Evolutionary conservation across 2,113 vertebrate species (phyloP).

Genomic region (Cyrtonyx montezumae): DNA sequence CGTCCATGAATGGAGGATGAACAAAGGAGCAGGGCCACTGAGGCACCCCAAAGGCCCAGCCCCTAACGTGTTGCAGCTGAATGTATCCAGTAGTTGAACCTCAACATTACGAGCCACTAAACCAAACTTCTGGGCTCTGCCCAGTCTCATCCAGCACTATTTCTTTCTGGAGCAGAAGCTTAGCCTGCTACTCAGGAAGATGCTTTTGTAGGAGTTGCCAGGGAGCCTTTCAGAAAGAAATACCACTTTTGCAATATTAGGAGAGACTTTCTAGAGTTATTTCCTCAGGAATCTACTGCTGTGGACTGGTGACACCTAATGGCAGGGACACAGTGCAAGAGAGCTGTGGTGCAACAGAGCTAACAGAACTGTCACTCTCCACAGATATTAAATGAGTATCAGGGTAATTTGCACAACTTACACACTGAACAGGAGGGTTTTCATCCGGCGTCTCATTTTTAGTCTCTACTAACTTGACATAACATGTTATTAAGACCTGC

Average conservation of each 20-base stretch:
- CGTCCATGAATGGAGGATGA: fast-evolving
- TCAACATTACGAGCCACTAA: background rate
- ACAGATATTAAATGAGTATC: background rate
- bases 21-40: fast-evolving
- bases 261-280: background rate
- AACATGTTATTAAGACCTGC: background rate
- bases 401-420: background rate
- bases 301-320: slow-evolving; percentile 45
- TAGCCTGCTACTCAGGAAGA: background rate
- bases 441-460: background rate
- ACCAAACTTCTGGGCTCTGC: background rate
- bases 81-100: background rate
- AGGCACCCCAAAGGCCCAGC: background rate
- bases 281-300: background rate
- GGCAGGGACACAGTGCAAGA: background rate
- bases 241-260: background rate
- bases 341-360: background rate
- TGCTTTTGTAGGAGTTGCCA: background rate
- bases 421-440: background rate
- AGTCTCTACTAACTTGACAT: background rate
- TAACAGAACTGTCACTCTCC: background rate
- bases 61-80: background rate
- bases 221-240: background rate
- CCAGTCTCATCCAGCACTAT: background rate
- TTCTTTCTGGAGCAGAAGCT: background rate